A percentile compares a stretch with the other conserved stretches of the same genome.
These are phyloP conservation scores for Fragum sueziense DNA, from an alignment of 2,888 invertebrate species.

Conservation along the genomic window DNA sequence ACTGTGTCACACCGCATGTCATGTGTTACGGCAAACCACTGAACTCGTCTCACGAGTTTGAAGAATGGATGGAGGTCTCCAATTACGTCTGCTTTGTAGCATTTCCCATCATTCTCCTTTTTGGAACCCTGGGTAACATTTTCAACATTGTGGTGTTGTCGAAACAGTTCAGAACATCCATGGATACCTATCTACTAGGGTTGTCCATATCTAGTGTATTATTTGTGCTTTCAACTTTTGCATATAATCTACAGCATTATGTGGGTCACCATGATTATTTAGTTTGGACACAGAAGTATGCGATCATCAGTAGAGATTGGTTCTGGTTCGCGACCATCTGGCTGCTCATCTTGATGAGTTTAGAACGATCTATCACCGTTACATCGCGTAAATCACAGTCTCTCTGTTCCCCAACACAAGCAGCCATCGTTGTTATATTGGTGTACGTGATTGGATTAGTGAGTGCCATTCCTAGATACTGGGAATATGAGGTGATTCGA, in stretches of 20 bases:
- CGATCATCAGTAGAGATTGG: constrained; percentile 76
- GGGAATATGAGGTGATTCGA: constrained; percentile 74
- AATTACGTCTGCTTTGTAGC: constrained; percentile 75
- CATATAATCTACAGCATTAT: constrained; percentile 75
- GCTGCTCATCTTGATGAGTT: constrained; percentile 77
- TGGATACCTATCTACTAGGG: constrained; percentile 79
- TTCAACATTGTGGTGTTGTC: constrained; percentile 76
- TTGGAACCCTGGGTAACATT: constrained; percentile 74
- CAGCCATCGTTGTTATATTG: constrained; percentile 74
- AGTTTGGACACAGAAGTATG: constrained; percentile 74
- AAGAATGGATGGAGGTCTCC: constrained; percentile 71
- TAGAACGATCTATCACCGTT: constrained; percentile 76
- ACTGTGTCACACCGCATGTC: constrained; percentile 69
- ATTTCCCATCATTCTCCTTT: constrained; percentile 73
- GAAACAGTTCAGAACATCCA: constrained; percentile 72
- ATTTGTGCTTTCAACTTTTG: constrained; percentile 67
- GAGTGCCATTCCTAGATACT: constrained; percentile 79
- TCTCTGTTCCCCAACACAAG: constrained; percentile 74
- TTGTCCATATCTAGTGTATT: constrained; percentile 71
- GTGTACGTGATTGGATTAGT: constrained; percentile 77
- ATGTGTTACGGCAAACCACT: constrained; percentile 59
- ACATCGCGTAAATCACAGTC: constrained; percentile 70
- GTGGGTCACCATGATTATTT: constrained; percentile 69
- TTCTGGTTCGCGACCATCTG: constrained; percentile 79
- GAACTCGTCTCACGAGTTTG: constrained; percentile 52